Base-by-base conservation (phyloP, 2,888 invertebrate genomes). In the Gnatocerus cornutus region DNA sequence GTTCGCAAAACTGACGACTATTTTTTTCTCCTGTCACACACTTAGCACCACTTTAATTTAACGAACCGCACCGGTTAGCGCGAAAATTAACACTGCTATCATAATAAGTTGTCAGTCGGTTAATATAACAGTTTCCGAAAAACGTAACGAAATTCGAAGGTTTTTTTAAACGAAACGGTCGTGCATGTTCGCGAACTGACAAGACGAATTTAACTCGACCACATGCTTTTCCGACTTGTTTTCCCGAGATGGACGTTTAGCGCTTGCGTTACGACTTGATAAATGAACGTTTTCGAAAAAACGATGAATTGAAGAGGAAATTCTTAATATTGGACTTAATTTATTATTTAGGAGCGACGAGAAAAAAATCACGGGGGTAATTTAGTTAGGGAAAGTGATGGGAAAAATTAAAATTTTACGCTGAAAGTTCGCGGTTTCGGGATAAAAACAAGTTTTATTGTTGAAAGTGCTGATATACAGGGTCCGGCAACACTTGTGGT, bases 231-330 rank as follows among this genome's bases (percentile, higher is more conserved):
- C 53, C 39, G 48, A 59, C 55, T 69, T 58, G 50, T 58, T 64
- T 68, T 55, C 52, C 53, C 45, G 61, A 43, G 61, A 48, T 50
- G 48, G 62, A 63, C 55, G 63, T 41, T 65, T 53, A 41, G 69
- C 69, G 69, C 69, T 69, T 69, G 69, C 69, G 69, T 69, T 69
- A 29, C 63, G 43, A 43, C 13, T 65, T 65, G 56, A 56, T 65
- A 65, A 53, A 53, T 52, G 53, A 53, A 53, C 16, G 53, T 64
- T 62, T 62, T 52, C 50, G 41, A 61, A 61, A 48, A 64, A 64
- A 62, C 10, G 8, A 50, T 14, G n/a, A 39, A 62, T 50, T 62
- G 39, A 16, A 29, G 33, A 45, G 41, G 21, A 61, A 48, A 37
- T 62, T 62, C 33, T 39, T 52, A 59, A 59, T 46, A 45, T 46